Base-by-base conservation (phyloP, 1,140 invertebrate species). In the Zaprionus africanus region DNA sequence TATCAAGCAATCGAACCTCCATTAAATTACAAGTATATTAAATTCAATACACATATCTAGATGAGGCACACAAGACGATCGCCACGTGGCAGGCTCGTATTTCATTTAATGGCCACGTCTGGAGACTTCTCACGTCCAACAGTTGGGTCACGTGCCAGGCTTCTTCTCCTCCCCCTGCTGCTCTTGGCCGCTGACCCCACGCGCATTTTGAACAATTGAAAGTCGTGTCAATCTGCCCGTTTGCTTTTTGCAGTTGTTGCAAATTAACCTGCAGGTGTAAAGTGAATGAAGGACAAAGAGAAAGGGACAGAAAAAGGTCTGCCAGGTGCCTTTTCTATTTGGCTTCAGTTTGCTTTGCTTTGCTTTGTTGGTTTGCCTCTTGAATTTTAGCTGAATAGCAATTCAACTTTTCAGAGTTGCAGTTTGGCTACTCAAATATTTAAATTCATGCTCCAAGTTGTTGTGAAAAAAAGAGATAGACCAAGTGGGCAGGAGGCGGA, bases 41-140 rank as follows among this genome's bases (percentile, higher is more conserved):
- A 79, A 83, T 83, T 79, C 76, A 82, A 82, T 82, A 72, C 67
- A 49, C 56, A 78, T 81, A 68, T 31, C 13, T 38, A 38, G 36
- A 38, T 61, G 56, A 76, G 49, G 54, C 66, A 76, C 67, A 71
- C 70, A 67, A 82, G 71, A 62, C 41, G 49, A 61, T 73, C 46
- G 19, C 19, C 19, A 51, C 19, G 46, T 24, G 19, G 46, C 19
- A 4, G 11, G 9, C 46, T 51, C 46, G 46, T 51, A 51, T 51
- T 51, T 51, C 46, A 51, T 24, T 51, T 51, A 51, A 51, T 51
- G 19, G 46, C 46, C 19, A 22, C 17, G 46, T 51, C 46, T 51
- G 46, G 4, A 51, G 19, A 51, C 19, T 19, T 51, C 19, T 22
- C 19, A 51, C 46, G 12, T 51, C 22, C 19, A 51, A 51, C 46